A percentile compares a stretch with the other conserved stretches of the same genome.
Evolutionary conservation across 2,888 invertebrate genomes (phyloP).

Genomic region (Stenolophus ochropezus): DNA sequence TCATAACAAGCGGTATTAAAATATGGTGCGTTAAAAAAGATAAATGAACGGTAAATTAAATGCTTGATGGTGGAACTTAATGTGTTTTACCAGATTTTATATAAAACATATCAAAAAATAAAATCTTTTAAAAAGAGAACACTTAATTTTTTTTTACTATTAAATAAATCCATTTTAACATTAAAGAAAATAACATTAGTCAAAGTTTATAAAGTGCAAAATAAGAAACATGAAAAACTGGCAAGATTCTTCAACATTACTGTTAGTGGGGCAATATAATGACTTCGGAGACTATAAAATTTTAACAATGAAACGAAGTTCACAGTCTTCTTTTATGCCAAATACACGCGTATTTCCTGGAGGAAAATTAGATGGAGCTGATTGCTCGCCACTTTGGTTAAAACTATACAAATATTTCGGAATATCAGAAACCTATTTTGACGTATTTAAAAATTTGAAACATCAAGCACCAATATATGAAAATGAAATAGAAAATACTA

Average conservation of each 20-base stretch:
- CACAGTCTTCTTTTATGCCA: conserved; percentile 83
- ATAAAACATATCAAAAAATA: no score
- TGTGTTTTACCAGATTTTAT: no score
- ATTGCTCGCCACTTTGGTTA: conserved; percentile 83
- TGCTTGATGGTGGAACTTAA: no score
- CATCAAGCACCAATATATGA: conserved; percentile 74
- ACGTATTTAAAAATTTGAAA: conserved; percentile 70
- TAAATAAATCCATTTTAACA: no score
- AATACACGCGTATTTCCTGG: conserved; percentile 92
- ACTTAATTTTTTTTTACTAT: no score
- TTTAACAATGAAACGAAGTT: conserved; percentile 78
- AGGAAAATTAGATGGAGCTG: conserved; percentile 82
- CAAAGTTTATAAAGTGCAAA: no score
- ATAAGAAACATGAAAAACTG: conserved; percentile 74
- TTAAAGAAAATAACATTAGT: no score
- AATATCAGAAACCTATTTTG: conserved; percentile 74
- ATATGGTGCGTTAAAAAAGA: no score
- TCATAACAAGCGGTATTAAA: no score
- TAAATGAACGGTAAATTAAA: no score
- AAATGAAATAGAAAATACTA: conserved; percentile 69
- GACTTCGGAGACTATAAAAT: conserved; percentile 74
- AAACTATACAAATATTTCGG: conserved; percentile 79
- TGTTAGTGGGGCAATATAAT: conserved; percentile 75
- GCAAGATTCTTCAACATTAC: conserved; percentile 81
- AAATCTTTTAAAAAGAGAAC: no score